phyloP scores from a whole-genome alignment of 2,113 vertebrate species.

The Boleophthalmus pectinirostris region DNA sequence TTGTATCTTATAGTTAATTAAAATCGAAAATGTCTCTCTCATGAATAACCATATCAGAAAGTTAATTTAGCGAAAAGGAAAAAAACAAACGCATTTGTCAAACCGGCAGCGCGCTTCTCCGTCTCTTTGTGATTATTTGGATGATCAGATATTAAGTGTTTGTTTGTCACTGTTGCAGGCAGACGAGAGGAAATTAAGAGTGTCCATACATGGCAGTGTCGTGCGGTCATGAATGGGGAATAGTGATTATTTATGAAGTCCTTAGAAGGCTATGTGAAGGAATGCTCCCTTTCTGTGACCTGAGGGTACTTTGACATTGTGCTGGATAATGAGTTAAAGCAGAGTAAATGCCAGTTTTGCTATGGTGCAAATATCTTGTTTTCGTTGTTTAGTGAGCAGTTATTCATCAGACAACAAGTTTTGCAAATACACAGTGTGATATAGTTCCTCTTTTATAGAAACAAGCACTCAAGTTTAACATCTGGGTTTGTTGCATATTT shows the following conservation, averaged over 20 bases:
- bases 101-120: background rate
- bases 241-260: conserved; percentile 63
- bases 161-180: conserved; percentile 13
- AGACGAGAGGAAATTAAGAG: conserved; percentile 35
- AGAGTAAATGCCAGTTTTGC: conserved; percentile 65
- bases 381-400: conserved; percentile 32
- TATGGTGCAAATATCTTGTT: conserved; percentile 65
- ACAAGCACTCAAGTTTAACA: conserved; percentile 32
- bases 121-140: background rate
- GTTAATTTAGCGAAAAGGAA: background rate
- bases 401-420: conserved; percentile 44
- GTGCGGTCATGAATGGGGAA: conserved; percentile 49
- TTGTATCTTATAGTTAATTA: conserved; percentile 13
- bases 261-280: conserved; percentile 63
- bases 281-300: conserved; percentile 62
- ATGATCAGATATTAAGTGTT: conserved; percentile 14
- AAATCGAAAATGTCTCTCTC: conserved; percentile 6
- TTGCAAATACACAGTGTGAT: conserved; percentile 33
- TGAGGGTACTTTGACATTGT: conserved; percentile 61
- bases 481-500: conserved; percentile 46
- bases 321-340: conserved; percentile 59
- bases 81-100: background rate
- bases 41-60: conserved; percentile 1
- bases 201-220: conserved; percentile 60
- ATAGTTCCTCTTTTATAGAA: background rate